phyloP scores from a whole-genome alignment of 1,140 invertebrate genomes.

The Phocides pigmalion region DNA sequence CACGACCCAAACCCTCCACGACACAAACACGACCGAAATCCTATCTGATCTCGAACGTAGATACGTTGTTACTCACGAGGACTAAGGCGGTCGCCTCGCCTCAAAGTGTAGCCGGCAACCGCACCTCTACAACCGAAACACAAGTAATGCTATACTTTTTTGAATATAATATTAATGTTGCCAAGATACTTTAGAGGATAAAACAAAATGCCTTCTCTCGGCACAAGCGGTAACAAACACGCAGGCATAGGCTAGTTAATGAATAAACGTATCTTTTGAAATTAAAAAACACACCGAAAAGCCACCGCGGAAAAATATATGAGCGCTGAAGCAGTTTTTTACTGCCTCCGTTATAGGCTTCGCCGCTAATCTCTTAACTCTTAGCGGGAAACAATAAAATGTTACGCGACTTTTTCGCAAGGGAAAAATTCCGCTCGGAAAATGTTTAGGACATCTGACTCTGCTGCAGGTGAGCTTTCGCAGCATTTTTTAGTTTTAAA shows the following conservation, averaged over 20 bases:
- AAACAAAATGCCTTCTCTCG: no score
- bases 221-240: neutral
- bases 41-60: no score
- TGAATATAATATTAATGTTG: no score
- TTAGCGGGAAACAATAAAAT: slow-evolving; percentile 66
- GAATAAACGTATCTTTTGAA: slow-evolving; percentile 64
- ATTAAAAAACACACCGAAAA: slow-evolving; percentile 62
- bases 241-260: slow-evolving; percentile 42
- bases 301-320: slow-evolving; percentile 52
- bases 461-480: slow-evolving; percentile 33
- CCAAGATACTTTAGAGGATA: no score
- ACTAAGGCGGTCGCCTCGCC: no score
- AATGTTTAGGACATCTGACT: slow-evolving; percentile 40
- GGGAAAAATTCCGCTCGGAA: slow-evolving; percentile 43
- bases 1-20: no score
- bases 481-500: slow-evolving; percentile 22
- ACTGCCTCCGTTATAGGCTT: slow-evolving; percentile 60
- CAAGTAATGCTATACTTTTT: no score
- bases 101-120: no score
- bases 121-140: no score
- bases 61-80: no score
- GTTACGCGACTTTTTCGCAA: slow-evolving; percentile 41
- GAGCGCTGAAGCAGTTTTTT: slow-evolving; percentile 55
- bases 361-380: slow-evolving; percentile 66
- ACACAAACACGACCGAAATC: no score